A percentile compares a stretch with the other conserved stretches of the same genome.
These are phyloP conservation scores for Zaprionus camerounensis DNA, from an alignment of 1,140 invertebrate genomes.

Conservation along the genomic window DNA sequence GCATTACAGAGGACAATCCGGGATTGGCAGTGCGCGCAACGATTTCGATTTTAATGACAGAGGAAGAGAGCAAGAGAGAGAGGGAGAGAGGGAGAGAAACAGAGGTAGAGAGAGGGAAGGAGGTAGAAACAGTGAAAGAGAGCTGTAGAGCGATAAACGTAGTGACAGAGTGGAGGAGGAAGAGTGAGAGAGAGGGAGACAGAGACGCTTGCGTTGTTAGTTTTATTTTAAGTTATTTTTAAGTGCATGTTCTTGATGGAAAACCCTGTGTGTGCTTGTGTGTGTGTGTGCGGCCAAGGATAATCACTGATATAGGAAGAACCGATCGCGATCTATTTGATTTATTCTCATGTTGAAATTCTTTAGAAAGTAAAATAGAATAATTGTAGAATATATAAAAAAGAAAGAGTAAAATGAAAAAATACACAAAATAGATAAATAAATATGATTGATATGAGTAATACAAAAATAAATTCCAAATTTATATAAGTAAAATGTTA, in stretches of 20 bases:
- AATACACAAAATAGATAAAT: no score
- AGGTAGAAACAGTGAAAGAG: neutral
- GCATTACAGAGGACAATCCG: conserved; percentile 23
- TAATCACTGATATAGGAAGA: neutral
- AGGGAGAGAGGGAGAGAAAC: neutral
- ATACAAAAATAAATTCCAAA: no score
- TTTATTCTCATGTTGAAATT: neutral
- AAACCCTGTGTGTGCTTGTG: neutral
- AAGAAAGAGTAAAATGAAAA: no score
- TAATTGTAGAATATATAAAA: no score
- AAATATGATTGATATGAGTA: no score
- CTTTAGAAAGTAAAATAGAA: neutral
- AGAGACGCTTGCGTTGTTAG: neutral
- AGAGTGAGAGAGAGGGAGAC: neutral
- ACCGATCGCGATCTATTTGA: neutral
- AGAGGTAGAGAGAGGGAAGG: neutral
- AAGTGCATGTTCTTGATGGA: neutral
- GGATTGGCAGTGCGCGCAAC: neutral
- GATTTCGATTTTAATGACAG: conserved; percentile 8
- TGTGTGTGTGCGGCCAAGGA: neutral
- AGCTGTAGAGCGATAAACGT: neutral
- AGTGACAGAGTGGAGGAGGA: neutral
- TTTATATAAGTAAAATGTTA: no score
- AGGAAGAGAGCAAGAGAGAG: neutral
- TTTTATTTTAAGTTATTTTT: neutral